A percentile compares a stretch with the other conserved stretches of the same genome.
Conservation (phyloP, 1,140 invertebrate species). For the Hylyphantes graminicola region DNA sequence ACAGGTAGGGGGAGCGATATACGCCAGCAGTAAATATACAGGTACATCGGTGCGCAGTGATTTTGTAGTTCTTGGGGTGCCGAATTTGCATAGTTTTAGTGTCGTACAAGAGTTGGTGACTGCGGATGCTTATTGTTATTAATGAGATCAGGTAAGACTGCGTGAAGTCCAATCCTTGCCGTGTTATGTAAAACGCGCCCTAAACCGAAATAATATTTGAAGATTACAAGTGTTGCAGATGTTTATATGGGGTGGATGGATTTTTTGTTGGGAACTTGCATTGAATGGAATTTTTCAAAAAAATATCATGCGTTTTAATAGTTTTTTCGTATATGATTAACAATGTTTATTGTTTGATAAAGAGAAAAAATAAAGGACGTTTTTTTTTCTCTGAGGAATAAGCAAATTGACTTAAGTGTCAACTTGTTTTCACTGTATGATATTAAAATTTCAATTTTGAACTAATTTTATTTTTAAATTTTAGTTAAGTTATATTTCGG, state of each 20-base stretch:
- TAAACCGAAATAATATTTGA: background rate
- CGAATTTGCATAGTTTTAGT: conserved; percentile 25
- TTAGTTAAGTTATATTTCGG: no score
- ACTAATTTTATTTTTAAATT: no score
- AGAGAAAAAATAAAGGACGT: no score
- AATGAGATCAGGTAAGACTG: conserved; percentile 29
- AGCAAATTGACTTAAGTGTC: no score
- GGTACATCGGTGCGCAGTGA: background rate
- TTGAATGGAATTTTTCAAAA: no score
- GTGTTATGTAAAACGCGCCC: conserved; percentile 11
- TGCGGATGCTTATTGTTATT: conserved; percentile 27
- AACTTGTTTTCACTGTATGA: no score
- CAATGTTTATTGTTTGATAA: no score
- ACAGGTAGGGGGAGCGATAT: conserved; percentile 8
- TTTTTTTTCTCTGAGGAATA: no score
- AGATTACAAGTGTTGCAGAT: conserved; percentile 5
- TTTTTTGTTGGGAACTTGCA: background rate
- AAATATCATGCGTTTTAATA: no score
- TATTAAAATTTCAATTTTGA: no score
- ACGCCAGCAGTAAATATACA: background rate
- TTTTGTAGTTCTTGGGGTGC: background rate
- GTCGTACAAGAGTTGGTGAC: conserved; percentile 10
- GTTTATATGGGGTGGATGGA: background rate
- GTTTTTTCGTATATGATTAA: no score
- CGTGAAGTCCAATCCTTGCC: background rate